Evolutionary conservation across 92 coral and sea anemone species (phyloP).

Genomic region (Meandrina meandrites): DNA sequence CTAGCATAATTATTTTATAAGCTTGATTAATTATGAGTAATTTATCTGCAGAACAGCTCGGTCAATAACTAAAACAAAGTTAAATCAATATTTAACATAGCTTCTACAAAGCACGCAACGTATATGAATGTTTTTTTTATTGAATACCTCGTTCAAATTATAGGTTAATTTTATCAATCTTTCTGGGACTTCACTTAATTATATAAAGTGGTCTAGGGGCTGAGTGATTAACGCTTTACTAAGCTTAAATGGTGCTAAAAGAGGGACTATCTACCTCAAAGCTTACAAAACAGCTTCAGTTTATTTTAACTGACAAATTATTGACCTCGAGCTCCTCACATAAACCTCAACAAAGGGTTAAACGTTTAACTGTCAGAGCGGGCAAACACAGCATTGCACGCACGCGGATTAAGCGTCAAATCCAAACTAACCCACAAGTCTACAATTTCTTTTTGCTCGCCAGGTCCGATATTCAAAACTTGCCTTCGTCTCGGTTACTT

Average conservation of each 20-base stretch:
- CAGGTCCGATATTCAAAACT: too few species aligned
- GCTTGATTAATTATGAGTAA: background rate
- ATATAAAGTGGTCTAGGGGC: background rate
- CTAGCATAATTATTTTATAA: background rate
- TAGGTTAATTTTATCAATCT: background rate
- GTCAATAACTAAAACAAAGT: background rate
- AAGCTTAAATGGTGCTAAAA: too few species aligned
- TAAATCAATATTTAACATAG: background rate
- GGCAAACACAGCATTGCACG: too few species aligned
- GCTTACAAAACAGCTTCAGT: background rate
- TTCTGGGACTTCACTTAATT: background rate
- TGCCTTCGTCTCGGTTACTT: too few species aligned
- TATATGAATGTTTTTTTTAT: background rate
- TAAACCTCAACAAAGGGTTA: background rate
- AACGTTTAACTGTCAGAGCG: background rate
- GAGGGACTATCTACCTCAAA: background rate
- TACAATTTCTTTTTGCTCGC: too few species aligned
- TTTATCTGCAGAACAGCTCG: background rate
- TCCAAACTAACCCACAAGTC: too few species aligned
- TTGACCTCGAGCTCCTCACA: background rate
- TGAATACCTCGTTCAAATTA: background rate
- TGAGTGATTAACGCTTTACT: too few species aligned
- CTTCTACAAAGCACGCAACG: background rate
- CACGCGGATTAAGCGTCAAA: too few species aligned
- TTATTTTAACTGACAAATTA: background rate